Conservation (phyloP, 2,888 invertebrate genomes). For the Tridacna crocea region DNA sequence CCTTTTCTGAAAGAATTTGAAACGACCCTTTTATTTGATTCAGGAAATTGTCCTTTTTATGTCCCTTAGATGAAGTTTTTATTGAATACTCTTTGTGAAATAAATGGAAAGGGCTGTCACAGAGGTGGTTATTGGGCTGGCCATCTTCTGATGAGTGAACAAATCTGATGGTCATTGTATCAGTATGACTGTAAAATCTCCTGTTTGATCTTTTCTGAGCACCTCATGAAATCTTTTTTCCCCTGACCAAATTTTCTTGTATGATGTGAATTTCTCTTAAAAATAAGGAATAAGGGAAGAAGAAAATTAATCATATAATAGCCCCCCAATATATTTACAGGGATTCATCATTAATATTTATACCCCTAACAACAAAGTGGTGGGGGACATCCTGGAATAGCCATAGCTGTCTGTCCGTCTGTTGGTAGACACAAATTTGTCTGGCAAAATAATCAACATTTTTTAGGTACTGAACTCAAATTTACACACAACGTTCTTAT, state of each 20-base stretch:
- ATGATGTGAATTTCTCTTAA: too few species aligned
- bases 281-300: too few species aligned
- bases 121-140: neutral
- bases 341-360: too few species aligned
- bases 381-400: too few species aligned
- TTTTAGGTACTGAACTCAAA: neutral
- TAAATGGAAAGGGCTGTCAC: slow-evolving; percentile 18
- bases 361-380: too few species aligned
- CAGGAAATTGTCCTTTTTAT: slow-evolving; percentile 29
- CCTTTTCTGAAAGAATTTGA: neutral
- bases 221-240: too few species aligned
- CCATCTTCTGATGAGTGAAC: slow-evolving; percentile 3
- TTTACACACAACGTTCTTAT: too few species aligned
- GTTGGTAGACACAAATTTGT: neutral
- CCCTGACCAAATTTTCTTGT: too few species aligned
- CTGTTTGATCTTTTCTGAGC: too few species aligned
- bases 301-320: too few species aligned
- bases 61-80: slow-evolving; percentile 22
- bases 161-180: neutral
- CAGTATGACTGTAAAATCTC: neutral
- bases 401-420: too few species aligned
- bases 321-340: too few species aligned
- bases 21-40: slow-evolving; percentile 22
- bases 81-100: slow-evolving; percentile 13
- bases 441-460: neutral